These are phyloP conservation scores for Sycophila texana DNA, from an alignment of 2,888 invertebrate genomes.

Conservation along the genomic window DNA sequence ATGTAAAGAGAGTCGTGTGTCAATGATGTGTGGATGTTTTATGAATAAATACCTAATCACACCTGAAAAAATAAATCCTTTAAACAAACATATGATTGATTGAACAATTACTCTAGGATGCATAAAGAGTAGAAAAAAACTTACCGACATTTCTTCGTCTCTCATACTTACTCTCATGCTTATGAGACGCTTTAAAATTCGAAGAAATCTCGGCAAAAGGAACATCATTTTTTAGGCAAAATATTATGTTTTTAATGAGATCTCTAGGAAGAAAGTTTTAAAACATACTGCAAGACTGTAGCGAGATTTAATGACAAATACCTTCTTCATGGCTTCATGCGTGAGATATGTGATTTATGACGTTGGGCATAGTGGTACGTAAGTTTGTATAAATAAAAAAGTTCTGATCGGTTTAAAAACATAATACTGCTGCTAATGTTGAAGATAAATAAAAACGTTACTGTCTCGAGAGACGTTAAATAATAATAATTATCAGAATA, in stretches of 20 bases:
- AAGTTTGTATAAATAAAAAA: too few species aligned
- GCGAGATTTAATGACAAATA: not conserved
- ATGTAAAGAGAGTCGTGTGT: slow-evolving; percentile 4
- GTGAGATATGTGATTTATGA: not conserved
- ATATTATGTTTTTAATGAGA: slow-evolving; percentile 29
- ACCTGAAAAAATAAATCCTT: slow-evolving; percentile 70
- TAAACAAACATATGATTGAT: slow-evolving; percentile 21
- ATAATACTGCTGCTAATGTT: slow-evolving; percentile 18
- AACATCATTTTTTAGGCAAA: not conserved
- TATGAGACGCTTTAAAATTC: not conserved
- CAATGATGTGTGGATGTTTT: slow-evolving; percentile 9
- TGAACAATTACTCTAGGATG: too few species aligned
- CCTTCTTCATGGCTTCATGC: not conserved
- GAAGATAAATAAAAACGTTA: not conserved
- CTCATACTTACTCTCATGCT: not conserved
- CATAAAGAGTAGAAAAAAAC: too few species aligned
- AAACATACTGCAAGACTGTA: not conserved
- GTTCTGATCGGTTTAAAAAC: slow-evolving; percentile 3
- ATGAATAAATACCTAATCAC: slow-evolving; percentile 61
- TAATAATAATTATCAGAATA: not conserved
- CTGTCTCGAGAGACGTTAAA: not conserved
- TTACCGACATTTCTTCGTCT: not conserved
- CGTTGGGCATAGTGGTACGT: not conserved
- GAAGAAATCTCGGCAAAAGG: not conserved
- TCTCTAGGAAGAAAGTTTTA: not conserved